Percentiles rank a stretch among this genome's conserved stretches.
phyloP scores from a whole-genome alignment of 2,888 invertebrate species.

The Cremastobaeus sp. region DNA sequence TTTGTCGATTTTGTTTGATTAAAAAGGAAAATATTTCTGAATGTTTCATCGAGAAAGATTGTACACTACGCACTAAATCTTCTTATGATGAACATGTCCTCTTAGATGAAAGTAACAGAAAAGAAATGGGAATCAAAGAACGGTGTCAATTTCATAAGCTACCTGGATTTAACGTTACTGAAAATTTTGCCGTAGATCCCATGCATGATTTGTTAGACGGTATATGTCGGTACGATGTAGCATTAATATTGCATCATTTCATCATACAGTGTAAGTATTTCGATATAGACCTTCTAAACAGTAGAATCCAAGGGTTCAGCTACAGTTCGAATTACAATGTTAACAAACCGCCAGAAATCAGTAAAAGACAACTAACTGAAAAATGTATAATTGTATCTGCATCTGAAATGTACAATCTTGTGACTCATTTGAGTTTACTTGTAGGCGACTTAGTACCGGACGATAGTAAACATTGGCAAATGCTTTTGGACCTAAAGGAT shows the following conservation, averaged over 20 bases:
- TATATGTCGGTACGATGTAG: slow-evolving; percentile 52
- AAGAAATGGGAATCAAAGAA: slow-evolving; percentile 16
- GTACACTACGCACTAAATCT: background rate
- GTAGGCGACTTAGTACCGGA: slow-evolving; percentile 24
- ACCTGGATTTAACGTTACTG: background rate
- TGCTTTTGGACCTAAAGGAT: background rate
- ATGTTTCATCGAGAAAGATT: slow-evolving; percentile 6
- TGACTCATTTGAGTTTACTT: slow-evolving; percentile 17
- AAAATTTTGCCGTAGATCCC: slow-evolving; percentile 7
- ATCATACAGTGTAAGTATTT: slow-evolving; percentile 25
- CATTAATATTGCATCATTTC: slow-evolving; percentile 28
- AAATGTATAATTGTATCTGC: too few species aligned
- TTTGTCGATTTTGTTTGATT: slow-evolving; percentile 19
- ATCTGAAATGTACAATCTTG: slow-evolving; percentile 30
- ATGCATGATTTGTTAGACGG: slow-evolving; percentile 37
- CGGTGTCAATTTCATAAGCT: slow-evolving; percentile 11
- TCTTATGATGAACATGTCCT: slow-evolving; percentile 10
- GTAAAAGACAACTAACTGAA: slow-evolving; percentile 11
- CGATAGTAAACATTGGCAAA: slow-evolving; percentile 13
- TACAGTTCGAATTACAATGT: slow-evolving; percentile 21
- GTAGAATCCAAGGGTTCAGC: slow-evolving; percentile 34
- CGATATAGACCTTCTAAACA: slow-evolving; percentile 19
- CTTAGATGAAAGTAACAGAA: slow-evolving; percentile 1
- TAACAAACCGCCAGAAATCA: slow-evolving; percentile 36
- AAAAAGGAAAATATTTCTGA: slow-evolving; percentile 2